Evolutionary conservation across 2,113 vertebrate species (phyloP).

Genomic region (Vireo altiloquus): DNA sequence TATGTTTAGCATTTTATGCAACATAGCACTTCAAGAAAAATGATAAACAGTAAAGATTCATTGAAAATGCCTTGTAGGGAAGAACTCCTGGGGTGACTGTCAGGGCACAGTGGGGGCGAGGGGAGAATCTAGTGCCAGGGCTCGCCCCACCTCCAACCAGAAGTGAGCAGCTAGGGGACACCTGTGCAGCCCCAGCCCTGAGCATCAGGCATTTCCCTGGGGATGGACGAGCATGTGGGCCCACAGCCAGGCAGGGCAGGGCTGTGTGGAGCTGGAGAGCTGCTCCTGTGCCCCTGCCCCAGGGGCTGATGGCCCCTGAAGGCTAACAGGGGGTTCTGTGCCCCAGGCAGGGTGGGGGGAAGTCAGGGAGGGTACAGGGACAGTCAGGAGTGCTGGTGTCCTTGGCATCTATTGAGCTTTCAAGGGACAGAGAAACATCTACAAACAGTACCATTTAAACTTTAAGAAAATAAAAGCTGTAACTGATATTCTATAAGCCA

Average conservation of each 20-base stretch:
- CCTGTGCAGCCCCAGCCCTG: neutral
- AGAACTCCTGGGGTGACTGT: neutral
- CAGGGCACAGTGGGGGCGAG: rapidly evolving
- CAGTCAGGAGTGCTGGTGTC: neutral
- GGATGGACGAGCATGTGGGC: rapidly evolving
- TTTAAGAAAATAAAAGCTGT: neutral
- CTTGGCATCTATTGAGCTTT: neutral
- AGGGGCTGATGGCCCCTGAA: rapidly evolving
- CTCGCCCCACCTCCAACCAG: rapidly evolving
- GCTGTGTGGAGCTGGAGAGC: neutral
- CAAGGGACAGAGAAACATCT: neutral
- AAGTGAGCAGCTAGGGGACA: neutral
- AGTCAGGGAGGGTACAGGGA: neutral
- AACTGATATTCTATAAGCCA: neutral
- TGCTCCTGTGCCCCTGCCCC: rapidly evolving
- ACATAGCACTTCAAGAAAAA: conserved; percentile 18
- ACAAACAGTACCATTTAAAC: neutral
- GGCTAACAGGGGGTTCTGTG: neutral
- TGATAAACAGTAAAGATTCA: neutral
- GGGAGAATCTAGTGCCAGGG: neutral
- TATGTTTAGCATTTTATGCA: conserved; percentile 36
- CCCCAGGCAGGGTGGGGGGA: rapidly evolving
- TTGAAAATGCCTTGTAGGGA: neutral
- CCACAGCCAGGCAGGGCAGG: rapidly evolving
- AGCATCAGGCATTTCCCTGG: neutral